A percentile compares a stretch with the other conserved stretches of the same genome.
Evolutionary conservation across 2,113 vertebrate species (phyloP).

Genomic region (Elanus axillaris): DNA sequence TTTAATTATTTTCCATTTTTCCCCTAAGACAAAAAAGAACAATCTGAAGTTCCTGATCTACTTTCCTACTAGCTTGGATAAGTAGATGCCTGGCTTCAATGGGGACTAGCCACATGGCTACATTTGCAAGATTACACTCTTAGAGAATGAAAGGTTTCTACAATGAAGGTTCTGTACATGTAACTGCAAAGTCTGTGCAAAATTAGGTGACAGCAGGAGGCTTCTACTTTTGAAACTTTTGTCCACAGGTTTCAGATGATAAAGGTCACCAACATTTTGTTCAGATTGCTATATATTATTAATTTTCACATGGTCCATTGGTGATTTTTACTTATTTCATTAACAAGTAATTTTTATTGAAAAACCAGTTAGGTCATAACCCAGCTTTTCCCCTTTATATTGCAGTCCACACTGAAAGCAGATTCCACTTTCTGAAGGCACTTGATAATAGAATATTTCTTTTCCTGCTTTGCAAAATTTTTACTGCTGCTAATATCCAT

Average conservation of each 20-base stretch:
- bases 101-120: not conserved
- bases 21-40: not conserved
- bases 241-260: not conserved
- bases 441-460: not conserved
- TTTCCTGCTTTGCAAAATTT: not conserved
- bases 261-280: accelerated
- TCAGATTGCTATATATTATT: not conserved
- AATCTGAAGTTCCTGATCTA: not conserved
- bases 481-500: not conserved
- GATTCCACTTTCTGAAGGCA: not conserved
- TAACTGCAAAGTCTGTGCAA: not conserved
- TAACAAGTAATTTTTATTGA: not conserved
- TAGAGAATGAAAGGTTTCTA: not conserved
- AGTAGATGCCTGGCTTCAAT: not conserved
- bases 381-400: not conserved
- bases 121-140: not conserved
- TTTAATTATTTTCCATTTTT: constrained; percentile 6
- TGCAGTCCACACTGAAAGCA: not conserved
- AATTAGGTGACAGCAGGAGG: not conserved
- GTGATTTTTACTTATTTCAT: not conserved
- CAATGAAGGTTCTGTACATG: not conserved
- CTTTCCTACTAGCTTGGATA: not conserved
- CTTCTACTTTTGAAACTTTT: not conserved
- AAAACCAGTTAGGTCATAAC: not conserved
- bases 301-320: not conserved